phyloP scores from a whole-genome alignment of 2,888 invertebrate species.

The Pachymerium ferrugineum region DNA sequence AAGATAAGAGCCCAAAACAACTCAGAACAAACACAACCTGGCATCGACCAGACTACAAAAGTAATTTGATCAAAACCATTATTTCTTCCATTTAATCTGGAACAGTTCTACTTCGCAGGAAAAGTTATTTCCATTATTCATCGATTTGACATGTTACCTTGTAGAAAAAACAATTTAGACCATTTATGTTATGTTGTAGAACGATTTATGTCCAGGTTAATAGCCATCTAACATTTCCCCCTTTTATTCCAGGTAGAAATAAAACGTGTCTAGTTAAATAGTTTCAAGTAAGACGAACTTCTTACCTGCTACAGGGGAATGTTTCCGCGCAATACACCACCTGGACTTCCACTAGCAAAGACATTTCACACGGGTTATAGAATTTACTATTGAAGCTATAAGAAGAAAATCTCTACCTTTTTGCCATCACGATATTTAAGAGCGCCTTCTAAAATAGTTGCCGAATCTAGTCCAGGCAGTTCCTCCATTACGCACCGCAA shows the following conservation, averaged over 20 bases:
- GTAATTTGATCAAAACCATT: no score
- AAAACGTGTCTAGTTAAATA: neutral
- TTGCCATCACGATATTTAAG: slow-evolving; percentile 47
- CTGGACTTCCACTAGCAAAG: slow-evolving; percentile 35
- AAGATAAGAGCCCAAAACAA: no score
- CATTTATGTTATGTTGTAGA: neutral
- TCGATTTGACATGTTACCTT: neutral
- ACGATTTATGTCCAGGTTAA: neutral
- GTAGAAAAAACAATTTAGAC: neutral
- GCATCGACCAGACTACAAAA: no score
- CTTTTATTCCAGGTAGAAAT: neutral
- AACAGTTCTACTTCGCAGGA: neutral
- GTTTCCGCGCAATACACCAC: slow-evolving; percentile 32
- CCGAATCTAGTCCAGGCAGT: slow-evolving; percentile 39
- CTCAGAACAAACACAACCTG: no score
- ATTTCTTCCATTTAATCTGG: neutral
- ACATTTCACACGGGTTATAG: no score
- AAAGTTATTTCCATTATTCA: neutral
- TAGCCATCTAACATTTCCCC: no score
- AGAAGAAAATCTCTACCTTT: slow-evolving; percentile 45
- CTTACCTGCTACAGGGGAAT: slow-evolving; percentile 36
- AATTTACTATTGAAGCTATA: no score
- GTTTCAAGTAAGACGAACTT: no score
- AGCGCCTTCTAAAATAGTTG: slow-evolving; percentile 45
- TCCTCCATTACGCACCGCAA: neutral